Percentiles rank a stretch among this genome's conserved stretches.
These are phyloP conservation scores for Chaetoderma sp. DNA, from an alignment of 2,888 invertebrate genomes.

Conservation along the genomic window DNA sequence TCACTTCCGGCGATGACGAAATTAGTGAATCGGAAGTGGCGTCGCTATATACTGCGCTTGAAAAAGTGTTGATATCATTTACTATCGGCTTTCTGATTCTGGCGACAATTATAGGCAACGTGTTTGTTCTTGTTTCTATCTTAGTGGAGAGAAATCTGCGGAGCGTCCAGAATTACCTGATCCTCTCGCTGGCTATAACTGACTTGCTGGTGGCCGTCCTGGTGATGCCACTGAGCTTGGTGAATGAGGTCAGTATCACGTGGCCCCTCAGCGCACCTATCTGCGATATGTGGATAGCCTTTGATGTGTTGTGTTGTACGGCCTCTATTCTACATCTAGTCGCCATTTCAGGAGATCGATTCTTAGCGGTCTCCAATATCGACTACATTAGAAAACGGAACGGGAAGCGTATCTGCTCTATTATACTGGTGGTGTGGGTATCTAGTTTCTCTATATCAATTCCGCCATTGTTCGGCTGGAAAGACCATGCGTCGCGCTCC, in stretches of 20 bases:
- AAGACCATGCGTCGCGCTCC: slow-evolving; percentile 46
- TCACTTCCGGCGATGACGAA: too few species aligned
- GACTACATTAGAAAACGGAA: slow-evolving; percentile 96
- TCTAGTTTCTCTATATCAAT: slow-evolving; percentile 92
- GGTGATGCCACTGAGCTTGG: slow-evolving; percentile 73
- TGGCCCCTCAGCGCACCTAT: slow-evolving; percentile 89
- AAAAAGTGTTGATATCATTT: slow-evolving; percentile 46
- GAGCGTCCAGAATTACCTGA: slow-evolving; percentile 95
- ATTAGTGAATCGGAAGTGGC: too few species aligned
- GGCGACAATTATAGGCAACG: slow-evolving; percentile 94
- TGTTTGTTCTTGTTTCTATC: slow-evolving; percentile 98
- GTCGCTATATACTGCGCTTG: too few species aligned
- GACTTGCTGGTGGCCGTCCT: slow-evolving; percentile 96
- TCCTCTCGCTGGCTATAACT: slow-evolving; percentile 95
- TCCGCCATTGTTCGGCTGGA: slow-evolving; percentile 85
- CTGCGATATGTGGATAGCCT: slow-evolving; percentile 97
- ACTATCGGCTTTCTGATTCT: slow-evolving; percentile 85
- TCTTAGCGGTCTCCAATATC: slow-evolving; percentile 98
- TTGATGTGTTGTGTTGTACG: slow-evolving; percentile 96
- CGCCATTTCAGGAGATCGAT: slow-evolving; percentile 95
- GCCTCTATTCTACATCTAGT: slow-evolving; percentile 96
- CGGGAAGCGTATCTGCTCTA: slow-evolving; percentile 80
- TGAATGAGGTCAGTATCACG: slow-evolving; percentile 68
- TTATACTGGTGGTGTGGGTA: slow-evolving; percentile 93
- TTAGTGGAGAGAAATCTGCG: slow-evolving; percentile 92